Evolutionary conservation across 53 echinoderm and acorn worm species (phyloP).

Genomic region (Stichopus horrens): DNA sequence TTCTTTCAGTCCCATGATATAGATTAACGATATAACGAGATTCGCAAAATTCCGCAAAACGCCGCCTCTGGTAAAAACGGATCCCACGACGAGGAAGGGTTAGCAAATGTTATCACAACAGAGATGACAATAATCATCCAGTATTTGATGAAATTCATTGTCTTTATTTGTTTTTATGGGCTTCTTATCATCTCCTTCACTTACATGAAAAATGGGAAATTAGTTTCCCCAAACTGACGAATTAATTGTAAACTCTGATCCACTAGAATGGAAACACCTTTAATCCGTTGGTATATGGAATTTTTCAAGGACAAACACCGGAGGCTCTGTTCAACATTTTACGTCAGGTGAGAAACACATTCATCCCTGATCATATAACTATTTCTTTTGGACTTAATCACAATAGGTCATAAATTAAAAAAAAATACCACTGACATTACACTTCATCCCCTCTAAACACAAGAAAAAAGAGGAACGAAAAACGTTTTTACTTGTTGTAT

Average conservation of each 20-base stretch:
- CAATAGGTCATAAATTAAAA: too few species aligned
- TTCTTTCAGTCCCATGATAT: too few species aligned
- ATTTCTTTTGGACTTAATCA: too few species aligned
- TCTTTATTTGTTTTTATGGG: constrained; percentile 25
- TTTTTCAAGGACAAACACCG: neutral
- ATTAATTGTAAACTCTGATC: constrained; percentile 13
- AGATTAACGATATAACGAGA: neutral
- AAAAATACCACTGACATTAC: too few species aligned
- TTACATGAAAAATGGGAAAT: neutral
- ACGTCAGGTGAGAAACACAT: neutral
- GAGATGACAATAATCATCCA: neutral
- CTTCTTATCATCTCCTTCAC: neutral
- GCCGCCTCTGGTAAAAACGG: too few species aligned
- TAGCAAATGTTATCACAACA: neutral
- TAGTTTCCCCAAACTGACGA: neutral
- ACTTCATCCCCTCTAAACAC: too few species aligned
- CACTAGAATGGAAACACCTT: constrained; percentile 28
- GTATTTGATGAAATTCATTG: neutral
- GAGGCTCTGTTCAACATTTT: neutral
- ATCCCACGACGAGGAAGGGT: too few species aligned
- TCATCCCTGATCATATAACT: too few species aligned
- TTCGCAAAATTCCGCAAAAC: neutral
- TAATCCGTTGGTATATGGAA: constrained; percentile 15
- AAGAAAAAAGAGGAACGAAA: too few species aligned
- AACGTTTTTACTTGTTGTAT: too few species aligned